Evolutionary conservation across 1,140 invertebrate species (phyloP).

Genomic region (Caenorhabditis tropicalis): DNA sequence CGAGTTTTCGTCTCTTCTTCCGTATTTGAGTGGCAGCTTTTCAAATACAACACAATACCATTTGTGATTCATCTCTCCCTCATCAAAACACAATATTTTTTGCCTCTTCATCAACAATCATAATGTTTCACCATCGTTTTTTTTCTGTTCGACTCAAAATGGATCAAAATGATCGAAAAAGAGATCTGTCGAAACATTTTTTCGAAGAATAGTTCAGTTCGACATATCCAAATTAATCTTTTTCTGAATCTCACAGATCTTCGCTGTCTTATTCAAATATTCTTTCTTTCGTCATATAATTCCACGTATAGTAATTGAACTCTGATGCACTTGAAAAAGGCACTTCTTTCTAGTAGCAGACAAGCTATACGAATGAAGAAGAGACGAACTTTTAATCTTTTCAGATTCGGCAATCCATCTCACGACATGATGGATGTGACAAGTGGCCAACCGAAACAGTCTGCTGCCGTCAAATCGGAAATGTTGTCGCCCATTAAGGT

Average conservation of each 20-base stretch:
- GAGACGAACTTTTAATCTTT: not conserved
- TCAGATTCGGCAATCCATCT: constrained; percentile 34
- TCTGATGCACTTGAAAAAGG: too few relatives aligned
- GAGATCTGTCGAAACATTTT: too few relatives aligned
- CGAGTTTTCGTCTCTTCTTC: not conserved
- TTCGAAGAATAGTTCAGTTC: too few relatives aligned
- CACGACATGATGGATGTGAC: constrained; percentile 37
- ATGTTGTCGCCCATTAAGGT: constrained; percentile 31
- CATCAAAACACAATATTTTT: constrained; percentile 28
- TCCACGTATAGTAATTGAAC: too few relatives aligned
- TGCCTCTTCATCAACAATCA: not conserved
- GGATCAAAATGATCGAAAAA: not conserved
- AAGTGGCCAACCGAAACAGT: not conserved
- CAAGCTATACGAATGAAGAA: not conserved
- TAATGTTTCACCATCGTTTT: not conserved
- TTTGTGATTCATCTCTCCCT: not conserved
- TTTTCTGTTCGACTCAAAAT: not conserved
- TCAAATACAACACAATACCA: constrained; percentile 11
- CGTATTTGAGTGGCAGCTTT: constrained; percentile 28
- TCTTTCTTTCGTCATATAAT: too few relatives aligned
- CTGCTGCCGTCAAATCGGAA: not conserved
- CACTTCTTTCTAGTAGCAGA: too few relatives aligned
- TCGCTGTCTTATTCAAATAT: not conserved
- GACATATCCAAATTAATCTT: not conserved
- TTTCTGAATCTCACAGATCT: not conserved